phyloP scores from a whole-genome alignment of 2,888 invertebrate species.

The Aphrophora alni region DNA sequence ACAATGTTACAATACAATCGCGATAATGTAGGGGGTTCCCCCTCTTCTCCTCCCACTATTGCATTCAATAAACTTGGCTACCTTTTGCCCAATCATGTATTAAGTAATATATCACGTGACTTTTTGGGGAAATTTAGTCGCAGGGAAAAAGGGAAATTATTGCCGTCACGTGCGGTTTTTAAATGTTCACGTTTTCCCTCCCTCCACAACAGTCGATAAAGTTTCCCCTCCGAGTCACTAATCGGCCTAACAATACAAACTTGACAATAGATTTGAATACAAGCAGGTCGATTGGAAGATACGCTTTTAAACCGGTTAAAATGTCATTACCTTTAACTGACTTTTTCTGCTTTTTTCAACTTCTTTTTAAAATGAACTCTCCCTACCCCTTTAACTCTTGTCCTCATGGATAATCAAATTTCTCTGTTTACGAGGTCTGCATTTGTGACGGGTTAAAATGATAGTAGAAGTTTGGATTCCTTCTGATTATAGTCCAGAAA shows the following conservation, averaged over 20 bases:
- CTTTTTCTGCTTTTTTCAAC: not conserved
- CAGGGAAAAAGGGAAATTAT: not conserved
- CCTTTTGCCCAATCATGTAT: constrained; percentile 33
- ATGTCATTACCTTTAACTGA: not conserved
- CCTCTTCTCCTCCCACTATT: not conserved
- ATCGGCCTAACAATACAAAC: not conserved
- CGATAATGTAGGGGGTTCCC: constrained; percentile 46
- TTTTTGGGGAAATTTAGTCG: not conserved
- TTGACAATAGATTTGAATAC: too few species aligned
- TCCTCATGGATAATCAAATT: too few species aligned
- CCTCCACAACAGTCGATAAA: not conserved
- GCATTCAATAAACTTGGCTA: constrained; percentile 34
- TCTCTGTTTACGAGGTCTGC: too few species aligned
- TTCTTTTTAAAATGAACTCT: not conserved
- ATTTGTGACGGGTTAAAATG: too few species aligned
- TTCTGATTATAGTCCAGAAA: too few species aligned
- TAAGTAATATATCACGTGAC: constrained; percentile 35
- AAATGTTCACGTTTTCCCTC: not conserved
- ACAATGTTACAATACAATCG: constrained; percentile 52
- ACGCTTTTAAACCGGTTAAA: not conserved
- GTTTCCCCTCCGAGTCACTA: not conserved
- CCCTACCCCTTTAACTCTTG: not conserved
- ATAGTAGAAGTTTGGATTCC: too few species aligned
- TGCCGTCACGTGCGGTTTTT: not conserved
- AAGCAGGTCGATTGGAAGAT: not conserved